phyloP scores from a whole-genome alignment of 2,113 vertebrate genomes.

The Phodopus roborovskii region DNA sequence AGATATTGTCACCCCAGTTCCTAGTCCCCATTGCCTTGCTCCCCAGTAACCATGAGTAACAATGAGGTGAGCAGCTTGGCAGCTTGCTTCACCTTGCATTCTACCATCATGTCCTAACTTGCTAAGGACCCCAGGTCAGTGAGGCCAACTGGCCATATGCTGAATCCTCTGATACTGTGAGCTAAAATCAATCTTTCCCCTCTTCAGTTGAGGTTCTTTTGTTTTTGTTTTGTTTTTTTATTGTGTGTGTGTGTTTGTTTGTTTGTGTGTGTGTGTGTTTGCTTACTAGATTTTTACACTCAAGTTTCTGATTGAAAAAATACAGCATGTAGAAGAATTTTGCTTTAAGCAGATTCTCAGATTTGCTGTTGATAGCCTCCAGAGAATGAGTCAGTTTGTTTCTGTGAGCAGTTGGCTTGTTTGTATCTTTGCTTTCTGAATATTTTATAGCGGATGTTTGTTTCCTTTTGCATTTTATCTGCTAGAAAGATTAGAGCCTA shows the following conservation, averaged over 20 bases:
- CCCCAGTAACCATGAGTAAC: neutral
- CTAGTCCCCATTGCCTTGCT: too few relatives aligned
- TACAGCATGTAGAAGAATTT: constrained; percentile 15
- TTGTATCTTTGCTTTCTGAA: constrained; percentile 61
- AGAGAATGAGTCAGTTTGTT: constrained; percentile 51
- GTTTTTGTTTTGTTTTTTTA: too few relatives aligned
- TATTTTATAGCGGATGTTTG: constrained; percentile 59
- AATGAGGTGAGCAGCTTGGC: neutral
- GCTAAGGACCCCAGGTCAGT: neutral
- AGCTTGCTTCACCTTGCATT: neutral
- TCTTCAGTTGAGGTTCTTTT: neutral
- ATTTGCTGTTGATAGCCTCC: constrained; percentile 46
- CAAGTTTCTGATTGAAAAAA: constrained; percentile 31
- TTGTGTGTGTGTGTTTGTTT: too few relatives aligned
- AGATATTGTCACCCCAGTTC: neutral
- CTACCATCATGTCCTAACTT: neutral
- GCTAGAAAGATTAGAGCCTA: constrained; percentile 57
- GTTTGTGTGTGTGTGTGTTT: neutral
- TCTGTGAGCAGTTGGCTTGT: constrained; percentile 52
- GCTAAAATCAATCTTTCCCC: neutral
- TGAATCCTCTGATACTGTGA: neutral
- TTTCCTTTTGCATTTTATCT: constrained; percentile 66
- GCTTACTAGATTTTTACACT: constrained; percentile 23
- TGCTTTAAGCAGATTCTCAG: constrained; percentile 32
- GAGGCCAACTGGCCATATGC: neutral